Base-by-base conservation (phyloP, 2,113 vertebrate genomes). In the Ceratotherium simum region DNA sequence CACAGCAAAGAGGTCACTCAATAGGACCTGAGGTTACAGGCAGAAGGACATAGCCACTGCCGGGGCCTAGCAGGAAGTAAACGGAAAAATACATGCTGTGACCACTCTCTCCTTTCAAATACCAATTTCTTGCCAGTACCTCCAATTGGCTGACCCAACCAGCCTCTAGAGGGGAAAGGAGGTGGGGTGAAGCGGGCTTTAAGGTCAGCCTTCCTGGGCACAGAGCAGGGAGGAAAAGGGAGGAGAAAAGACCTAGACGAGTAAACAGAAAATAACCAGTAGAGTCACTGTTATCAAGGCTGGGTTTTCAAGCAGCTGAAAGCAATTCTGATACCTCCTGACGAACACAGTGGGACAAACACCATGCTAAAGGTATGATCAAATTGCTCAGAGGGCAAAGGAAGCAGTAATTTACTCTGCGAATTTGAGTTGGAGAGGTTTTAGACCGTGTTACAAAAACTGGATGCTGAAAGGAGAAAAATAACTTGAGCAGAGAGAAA, bases 71-170 rank as follows among this genome's bases (percentile, higher is more conserved):
- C 10, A 73, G 36, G 54, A 62, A 82, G 33, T 31, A 46, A 93
- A 65, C 1, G 5, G 5, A 3, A 64, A 2, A 58, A 33, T 7
- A 36, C 0, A 0, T 6, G 33, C 6, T 42, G 20, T 11, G 25
- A 46, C 17, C 33, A 42, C 13, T 27, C 20, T 93, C 21, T 60
- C 39, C 23, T 70, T 80, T 89, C 54, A 83, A 83, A 78, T 23
- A 31, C 17, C 17, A 67, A 10, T 39, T 76, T 95, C 23, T 20
- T 33, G 17, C 33, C 14, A 58, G 72, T n/a, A 39, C 31, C 9
- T 69, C 42, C 25, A 85, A 33, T 6, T 36, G 70, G 17, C 60
- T n/a, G 23, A n/a, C 16, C 8, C 29, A 85, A 29, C 27, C 78
- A 82, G 76, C 87, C 46, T 67, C 27, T 60, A 48, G 33, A 70